Evolutionary conservation across 2,797 vertebrate genomes (phyloP).

Genomic region (Coendou prehensilis): DNA sequence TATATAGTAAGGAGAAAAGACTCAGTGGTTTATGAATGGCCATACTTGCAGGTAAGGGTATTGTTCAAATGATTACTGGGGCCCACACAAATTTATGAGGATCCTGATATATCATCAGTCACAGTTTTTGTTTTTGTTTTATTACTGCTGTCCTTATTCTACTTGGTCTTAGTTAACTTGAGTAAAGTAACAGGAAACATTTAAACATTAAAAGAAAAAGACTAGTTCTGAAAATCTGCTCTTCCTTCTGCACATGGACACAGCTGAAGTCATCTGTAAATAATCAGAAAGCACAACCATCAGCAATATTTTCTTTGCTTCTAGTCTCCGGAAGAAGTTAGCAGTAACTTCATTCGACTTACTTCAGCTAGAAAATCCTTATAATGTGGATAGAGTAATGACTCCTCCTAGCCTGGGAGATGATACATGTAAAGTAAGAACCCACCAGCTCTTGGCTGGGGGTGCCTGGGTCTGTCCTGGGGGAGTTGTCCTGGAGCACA

Average conservation of each 20-base stretch:
- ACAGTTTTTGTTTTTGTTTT: background rate
- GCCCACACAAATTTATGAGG: background rate
- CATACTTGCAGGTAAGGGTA: background rate
- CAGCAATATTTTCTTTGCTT: slow-evolving; percentile 74
- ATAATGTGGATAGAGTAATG: slow-evolving; percentile 74
- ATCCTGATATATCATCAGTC: background rate
- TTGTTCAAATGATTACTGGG: background rate
- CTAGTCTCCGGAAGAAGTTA: slow-evolving; percentile 83
- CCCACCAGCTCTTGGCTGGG: slow-evolving; percentile 60
- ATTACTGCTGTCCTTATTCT: slow-evolving; percentile 35
- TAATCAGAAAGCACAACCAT: slow-evolving; percentile 83
- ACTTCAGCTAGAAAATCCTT: slow-evolving; percentile 83
- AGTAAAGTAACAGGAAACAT: slow-evolving; percentile 74
- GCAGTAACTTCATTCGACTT: slow-evolving; percentile 77
- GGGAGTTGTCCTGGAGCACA: background rate
- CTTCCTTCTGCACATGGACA: slow-evolving; percentile 62
- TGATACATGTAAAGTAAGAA: slow-evolving; percentile 79
- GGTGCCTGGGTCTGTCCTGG: background rate
- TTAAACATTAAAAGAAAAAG: background rate
- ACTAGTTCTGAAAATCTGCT: slow-evolving; percentile 56
- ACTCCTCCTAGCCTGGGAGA: slow-evolving; percentile 68
- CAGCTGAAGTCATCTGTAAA: slow-evolving; percentile 78
- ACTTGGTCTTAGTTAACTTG: background rate
- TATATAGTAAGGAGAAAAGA: background rate
- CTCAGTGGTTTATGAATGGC: background rate